These are phyloP conservation scores for Drosophila greeni DNA, from an alignment of 2,888 invertebrate species.

Conservation along the genomic window DNA sequence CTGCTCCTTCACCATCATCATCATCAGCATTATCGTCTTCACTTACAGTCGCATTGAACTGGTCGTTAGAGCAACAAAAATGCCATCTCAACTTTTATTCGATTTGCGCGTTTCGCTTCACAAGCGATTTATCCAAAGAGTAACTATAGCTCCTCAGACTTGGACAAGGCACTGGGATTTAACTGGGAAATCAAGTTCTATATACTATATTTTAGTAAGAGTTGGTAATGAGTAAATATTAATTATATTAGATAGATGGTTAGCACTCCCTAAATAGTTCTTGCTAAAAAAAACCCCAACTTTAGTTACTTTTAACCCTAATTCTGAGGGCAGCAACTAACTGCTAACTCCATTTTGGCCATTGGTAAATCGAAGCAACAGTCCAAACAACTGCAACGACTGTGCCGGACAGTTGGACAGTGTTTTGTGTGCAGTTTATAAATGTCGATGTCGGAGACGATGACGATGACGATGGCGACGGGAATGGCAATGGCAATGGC, in stretches of 20 bases:
- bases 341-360: conserved; percentile 1
- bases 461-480: conserved; percentile 7
- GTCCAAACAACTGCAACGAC: conserved; percentile 22
- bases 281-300: neutral
- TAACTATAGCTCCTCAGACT: conserved; percentile 10
- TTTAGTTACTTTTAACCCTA: neutral
- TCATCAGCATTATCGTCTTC: conserved; percentile 47
- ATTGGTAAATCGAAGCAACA: conserved; percentile 29
- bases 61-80: conserved; percentile 53
- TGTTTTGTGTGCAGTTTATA: conserved; percentile 70
- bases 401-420: conserved; percentile 50
- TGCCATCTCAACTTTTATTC: conserved; percentile 48
- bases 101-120: conserved; percentile 30
- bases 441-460: conserved; percentile 58
- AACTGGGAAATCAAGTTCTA: too few relatives aligned
- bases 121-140: conserved; percentile 23
- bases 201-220: too few relatives aligned
- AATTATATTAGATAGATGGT: too few relatives aligned
- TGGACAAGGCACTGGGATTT: neutral
- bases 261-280: neutral
- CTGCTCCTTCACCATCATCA: conserved; percentile 20
- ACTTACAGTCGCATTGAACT: conserved; percentile 41
- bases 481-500: neutral
- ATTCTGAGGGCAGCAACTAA: neutral
- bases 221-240: too few relatives aligned